Base-by-base conservation (phyloP, 2,888 invertebrate genomes). In the Agrotis segetum region DNA sequence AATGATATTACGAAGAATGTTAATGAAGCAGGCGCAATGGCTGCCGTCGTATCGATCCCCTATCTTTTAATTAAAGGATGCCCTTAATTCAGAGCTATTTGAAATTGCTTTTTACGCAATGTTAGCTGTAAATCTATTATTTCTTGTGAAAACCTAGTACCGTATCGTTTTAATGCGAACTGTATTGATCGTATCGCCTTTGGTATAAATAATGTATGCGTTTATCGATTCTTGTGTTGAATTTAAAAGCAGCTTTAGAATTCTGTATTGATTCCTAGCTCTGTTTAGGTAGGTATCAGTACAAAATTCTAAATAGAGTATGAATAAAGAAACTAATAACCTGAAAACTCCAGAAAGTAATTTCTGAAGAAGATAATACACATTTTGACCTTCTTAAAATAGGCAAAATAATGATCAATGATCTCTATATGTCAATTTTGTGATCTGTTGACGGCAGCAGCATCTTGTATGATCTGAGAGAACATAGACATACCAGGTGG, bases 51-150 rank as follows among this genome's bases (percentile, higher is more conserved):
- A 77, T 81, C 64, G 47, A 71, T 73, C 4, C 55, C 14, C 52
- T 55, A 83, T 80, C 72, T 83, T 74, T 77, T 74, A 79, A 69
- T 76, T 74, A 66, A 74, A 82, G 63, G 79, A 74, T 82, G 60
- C 82, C 78, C 66, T 63, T 77, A 64, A 21, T 67, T 34, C 14
- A 7, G 19, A 78, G 73, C 62, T 69, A 79, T 65, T 60, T 66
- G 24, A 50, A 68, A 70, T 62, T 46, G 16, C n/a, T 21, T 47
- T n/a, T 82, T 24, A 64, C 29, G 75, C 34, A 78, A 82, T 19
- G 13, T 1, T 29, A 52, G 11, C 40, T 46, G n/a, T 5, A 19
- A 53, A 52, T 53, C 3, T 9, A n/a, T 40, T n/a, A 44, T 59
- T 59, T 70, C 19, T 69, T 76, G 29, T 71, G 17, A 17, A 77